Evolutionary conservation across 2,113 vertebrate species (phyloP).

Genomic region (Lota lota): DNA sequence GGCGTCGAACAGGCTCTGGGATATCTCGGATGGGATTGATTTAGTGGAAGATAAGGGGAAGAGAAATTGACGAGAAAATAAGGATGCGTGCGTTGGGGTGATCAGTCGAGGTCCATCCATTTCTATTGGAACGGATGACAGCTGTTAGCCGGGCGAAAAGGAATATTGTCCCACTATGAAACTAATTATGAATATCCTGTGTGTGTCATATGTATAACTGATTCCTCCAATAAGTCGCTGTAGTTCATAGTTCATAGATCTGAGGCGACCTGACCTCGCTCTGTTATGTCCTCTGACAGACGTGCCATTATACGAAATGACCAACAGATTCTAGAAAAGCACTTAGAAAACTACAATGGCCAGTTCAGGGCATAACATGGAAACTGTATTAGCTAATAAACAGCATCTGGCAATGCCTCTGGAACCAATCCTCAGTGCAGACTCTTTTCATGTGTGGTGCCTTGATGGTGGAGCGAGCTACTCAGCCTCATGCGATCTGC

Average conservation of each 20-base stretch:
- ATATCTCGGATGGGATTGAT: slow-evolving; percentile 48
- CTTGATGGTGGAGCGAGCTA: no score
- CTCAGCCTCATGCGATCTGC: no score
- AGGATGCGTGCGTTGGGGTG: slow-evolving; percentile 62
- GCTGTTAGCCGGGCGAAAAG: slow-evolving; percentile 70
- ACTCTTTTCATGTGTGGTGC: no score
- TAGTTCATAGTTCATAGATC: no score
- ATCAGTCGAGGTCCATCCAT: slow-evolving; percentile 69
- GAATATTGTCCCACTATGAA: slow-evolving; percentile 68
- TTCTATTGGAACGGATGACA: slow-evolving; percentile 66
- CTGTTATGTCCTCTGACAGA: no score
- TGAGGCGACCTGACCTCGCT: no score
- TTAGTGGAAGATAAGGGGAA: slow-evolving; percentile 59
- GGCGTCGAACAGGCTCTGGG: slow-evolving; percentile 28
- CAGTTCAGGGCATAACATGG: no score
- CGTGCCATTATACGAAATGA: no score
- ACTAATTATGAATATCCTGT: slow-evolving; percentile 68
- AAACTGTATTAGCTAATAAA: no score
- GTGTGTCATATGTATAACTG: slow-evolving; percentile 25
- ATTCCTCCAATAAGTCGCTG: slow-evolving; percentile 5
- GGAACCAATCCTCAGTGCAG: slow-evolving; percentile 17
- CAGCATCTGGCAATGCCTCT: no score
- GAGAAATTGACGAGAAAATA: slow-evolving; percentile 53
- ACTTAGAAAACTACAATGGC: no score
- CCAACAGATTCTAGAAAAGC: no score